Conservation (phyloP, 2,888 invertebrate species). For the Harmothoe impar region DNA sequence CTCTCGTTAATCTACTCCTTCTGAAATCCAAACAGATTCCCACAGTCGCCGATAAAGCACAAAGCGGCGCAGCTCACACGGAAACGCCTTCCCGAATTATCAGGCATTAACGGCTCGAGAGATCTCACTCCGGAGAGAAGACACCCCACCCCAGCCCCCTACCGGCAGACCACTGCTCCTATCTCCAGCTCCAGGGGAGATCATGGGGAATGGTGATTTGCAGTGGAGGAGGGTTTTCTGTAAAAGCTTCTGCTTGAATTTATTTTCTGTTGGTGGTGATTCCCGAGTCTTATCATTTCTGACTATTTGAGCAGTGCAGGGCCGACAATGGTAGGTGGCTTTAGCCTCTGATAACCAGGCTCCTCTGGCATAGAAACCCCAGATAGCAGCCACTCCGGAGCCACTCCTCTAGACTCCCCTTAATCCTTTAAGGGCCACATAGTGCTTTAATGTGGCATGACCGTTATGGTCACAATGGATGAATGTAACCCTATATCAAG, state of each 20-base stretch:
- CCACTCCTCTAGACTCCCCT: neutral
- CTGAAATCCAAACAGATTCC: constrained; percentile 47
- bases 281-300: constrained; percentile 32
- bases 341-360: neutral
- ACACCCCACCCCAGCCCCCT: neutral
- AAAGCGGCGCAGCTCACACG: neutral
- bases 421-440: too few species aligned
- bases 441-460: too few species aligned
- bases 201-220: neutral
- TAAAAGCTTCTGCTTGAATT: neutral
- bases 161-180: neutral
- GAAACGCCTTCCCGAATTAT: constrained; percentile 38
- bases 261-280: constrained; percentile 14
- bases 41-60: neutral
- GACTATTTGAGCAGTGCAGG: constrained; percentile 36
- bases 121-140: neutral
- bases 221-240: too few species aligned
- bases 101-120: neutral
- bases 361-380: neutral
- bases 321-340: neutral
- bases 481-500: too few species aligned
- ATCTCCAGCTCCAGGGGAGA: neutral
- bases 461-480: too few species aligned
- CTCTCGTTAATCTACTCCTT: neutral
- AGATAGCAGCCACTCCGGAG: neutral